Percentiles rank a stretch among this genome's conserved stretches.
phyloP scores from a whole-genome alignment of 2,113 vertebrate genomes.

The Malaclemys terrapin region DNA sequence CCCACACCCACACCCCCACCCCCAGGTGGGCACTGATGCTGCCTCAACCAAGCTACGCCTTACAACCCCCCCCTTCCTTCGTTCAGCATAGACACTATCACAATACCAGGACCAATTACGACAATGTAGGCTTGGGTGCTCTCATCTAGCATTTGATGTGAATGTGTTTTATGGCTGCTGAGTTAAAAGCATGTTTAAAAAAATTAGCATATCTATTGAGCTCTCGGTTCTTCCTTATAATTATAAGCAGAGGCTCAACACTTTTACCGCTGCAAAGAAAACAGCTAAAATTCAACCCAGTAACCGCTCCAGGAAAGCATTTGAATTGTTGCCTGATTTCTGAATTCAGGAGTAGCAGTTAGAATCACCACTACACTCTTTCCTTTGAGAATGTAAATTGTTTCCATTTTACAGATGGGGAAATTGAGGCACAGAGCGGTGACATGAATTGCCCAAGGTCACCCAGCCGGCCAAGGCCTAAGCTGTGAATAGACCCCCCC shows the following conservation, averaged over 20 bases:
- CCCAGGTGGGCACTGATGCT: neutral
- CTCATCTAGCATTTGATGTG: conserved; percentile 37
- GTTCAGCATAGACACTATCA: neutral
- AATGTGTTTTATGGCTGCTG: conserved; percentile 39
- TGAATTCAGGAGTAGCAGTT: neutral
- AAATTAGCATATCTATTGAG: conserved; percentile 27
- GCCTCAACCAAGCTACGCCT: conserved; percentile 13
- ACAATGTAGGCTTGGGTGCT: conserved; percentile 31
- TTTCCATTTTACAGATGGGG: neutral
- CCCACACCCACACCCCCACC: neutral
- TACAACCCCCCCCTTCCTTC: neutral
- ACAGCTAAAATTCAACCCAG: neutral
- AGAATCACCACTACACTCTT: neutral
- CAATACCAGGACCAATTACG: conserved; percentile 33
- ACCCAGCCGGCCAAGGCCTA: neutral
- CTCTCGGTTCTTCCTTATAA: conserved; percentile 14
- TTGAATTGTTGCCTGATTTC: neutral
- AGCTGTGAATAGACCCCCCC: too few species aligned
- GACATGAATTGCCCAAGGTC: neutral
- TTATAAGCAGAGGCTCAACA: neutral
- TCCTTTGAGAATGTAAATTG: neutral
- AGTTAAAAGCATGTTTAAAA: conserved; percentile 25
- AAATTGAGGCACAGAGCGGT: neutral
- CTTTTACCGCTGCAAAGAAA: neutral
- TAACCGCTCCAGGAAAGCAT: neutral